Evolutionary conservation across 2,888 invertebrate genomes (phyloP).

Genomic region (Athripsodes cinereus): DNA sequence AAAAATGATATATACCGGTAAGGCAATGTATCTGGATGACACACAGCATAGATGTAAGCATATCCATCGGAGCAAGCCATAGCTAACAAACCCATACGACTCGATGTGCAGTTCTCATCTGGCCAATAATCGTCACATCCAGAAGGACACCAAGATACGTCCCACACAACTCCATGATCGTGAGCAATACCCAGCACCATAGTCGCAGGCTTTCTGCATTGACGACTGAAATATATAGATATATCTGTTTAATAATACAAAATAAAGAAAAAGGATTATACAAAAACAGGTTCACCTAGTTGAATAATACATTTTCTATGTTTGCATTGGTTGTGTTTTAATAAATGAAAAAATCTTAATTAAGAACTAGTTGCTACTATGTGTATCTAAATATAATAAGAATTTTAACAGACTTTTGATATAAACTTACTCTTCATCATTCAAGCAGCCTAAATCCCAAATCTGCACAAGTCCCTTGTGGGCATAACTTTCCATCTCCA

Average conservation of each 20-base stretch:
- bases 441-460: constrained; percentile 56
- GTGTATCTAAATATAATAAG: too few species aligned
- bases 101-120: constrained; percentile 38
- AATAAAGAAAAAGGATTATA: too few species aligned
- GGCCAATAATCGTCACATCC: constrained; percentile 51
- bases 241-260: constrained; percentile 5
- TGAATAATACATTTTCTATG: too few species aligned
- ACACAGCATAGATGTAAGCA: constrained; percentile 57
- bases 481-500: constrained; percentile 35
- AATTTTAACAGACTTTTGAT: too few species aligned
- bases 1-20: constrained; percentile 28
- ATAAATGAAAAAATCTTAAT: too few species aligned
- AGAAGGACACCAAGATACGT: constrained; percentile 72
- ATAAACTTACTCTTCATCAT: constrained; percentile 36
- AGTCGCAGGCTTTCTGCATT: constrained; percentile 31
- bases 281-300: too few species aligned
- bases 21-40: constrained; percentile 41
- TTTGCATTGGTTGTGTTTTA: too few species aligned
- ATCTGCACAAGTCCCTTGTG: constrained; percentile 60
- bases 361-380: too few species aligned
- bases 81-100: constrained; percentile 59
- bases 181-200: constrained; percentile 57
- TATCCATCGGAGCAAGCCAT: constrained; percentile 60
- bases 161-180: constrained; percentile 60
- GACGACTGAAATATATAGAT: not conserved